Conservation (phyloP, 2,113 vertebrate species). For the Heloderma charlesbogerti region DNA sequence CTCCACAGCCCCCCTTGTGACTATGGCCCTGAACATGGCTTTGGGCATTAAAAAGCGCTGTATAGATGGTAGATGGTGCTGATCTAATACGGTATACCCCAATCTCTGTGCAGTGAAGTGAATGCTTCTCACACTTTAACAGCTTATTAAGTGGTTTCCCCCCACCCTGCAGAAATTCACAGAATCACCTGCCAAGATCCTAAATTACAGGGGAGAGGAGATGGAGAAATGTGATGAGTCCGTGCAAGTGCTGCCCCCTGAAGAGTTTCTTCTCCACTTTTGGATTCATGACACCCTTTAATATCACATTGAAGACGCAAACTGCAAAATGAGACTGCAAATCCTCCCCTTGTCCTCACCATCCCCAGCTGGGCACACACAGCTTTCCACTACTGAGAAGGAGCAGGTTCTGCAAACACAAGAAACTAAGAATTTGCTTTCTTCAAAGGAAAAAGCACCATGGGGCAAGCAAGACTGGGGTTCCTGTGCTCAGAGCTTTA, state of each 20-base stretch:
- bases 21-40: background rate
- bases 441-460: background rate
- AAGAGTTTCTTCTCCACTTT: constrained; percentile 3
- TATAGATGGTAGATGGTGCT: background rate
- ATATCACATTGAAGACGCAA: background rate
- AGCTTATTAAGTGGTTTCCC: background rate
- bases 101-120: background rate
- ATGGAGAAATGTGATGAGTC: constrained; percentile 15
- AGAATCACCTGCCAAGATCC: constrained; percentile 14
- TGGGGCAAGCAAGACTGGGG: background rate
- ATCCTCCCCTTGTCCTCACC: background rate
- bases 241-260: background rate
- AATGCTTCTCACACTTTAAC: background rate
- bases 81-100: too few relatives aligned
- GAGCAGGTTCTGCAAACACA: background rate
- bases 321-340: background rate
- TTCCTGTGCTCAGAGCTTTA: background rate
- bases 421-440: background rate
- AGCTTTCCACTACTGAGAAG: background rate
- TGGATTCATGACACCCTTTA: constrained; percentile 23
- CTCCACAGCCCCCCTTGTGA: background rate
- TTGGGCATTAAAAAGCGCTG: background rate
- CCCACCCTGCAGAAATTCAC: constrained; percentile 8
- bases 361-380: background rate
- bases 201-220: constrained; percentile 7